Base-by-base conservation (phyloP, 2,888 invertebrate species). In the Tipula lateralis region DNA sequence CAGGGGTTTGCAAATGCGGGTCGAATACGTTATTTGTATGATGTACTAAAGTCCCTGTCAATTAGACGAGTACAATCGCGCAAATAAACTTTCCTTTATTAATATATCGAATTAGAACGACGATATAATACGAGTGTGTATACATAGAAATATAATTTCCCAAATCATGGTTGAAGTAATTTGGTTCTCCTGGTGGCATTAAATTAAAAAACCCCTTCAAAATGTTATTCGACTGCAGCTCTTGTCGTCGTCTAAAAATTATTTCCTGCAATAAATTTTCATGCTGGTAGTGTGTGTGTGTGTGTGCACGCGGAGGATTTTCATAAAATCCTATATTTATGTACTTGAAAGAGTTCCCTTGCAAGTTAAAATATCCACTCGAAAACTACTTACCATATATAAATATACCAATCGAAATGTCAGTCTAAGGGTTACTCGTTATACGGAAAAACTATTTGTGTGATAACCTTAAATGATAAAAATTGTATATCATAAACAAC, bases 381-480 rank as follows among this genome's bases (percentile, higher is more conserved):
- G 66, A 66, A 66, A 66, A 66, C 66, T 66, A 66, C 66, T 66
- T 66, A 66, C 66, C 66, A 19, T 39, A 39, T 24, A 66, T 66
- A 66, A 66, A 66, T 66, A 66, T 24, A 66, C 24, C 66, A 66
- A 66, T 66, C 66, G 66, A 66, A 66, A 66, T 66, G 66, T 66
- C 66, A 66, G 66, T 66, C 66, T 66, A 24, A 66, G 66, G 66
- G 24, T 66, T 66, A 66, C 19, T 4, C 16, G n/a, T n/a, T 44
- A 44, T 44, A 44, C n/a, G 66, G 66, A 66, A 66, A 39, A 66
- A 66, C 24, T 24, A 66, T 66, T 66, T 66, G 66, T 66, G 24
- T 66, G 66, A 66, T 66, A 66, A 66, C 66, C 66, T 66, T 66
- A 66, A 66, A 66, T 24, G 66, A 66, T 66, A 66, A 44, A 44